Evolutionary conservation across 2,113 vertebrate species (phyloP).

Genomic region (Spea multiplicata): DNA sequence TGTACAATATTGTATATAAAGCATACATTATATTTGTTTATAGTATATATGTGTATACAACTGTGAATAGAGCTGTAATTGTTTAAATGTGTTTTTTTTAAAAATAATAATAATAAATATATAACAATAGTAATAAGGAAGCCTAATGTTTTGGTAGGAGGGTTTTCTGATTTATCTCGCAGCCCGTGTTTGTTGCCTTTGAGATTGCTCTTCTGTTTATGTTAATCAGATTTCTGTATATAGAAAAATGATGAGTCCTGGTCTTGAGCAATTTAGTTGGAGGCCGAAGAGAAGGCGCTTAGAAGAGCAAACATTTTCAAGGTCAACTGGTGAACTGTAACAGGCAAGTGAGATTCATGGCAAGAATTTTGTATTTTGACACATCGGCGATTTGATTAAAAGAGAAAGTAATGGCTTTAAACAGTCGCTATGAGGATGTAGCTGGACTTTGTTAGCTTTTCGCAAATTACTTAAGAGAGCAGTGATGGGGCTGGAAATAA

Average conservation of each 20-base stretch:
- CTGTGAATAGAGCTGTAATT: conserved; percentile 19
- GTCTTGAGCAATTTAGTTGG: conserved; percentile 74
- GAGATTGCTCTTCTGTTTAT: conserved; percentile 67
- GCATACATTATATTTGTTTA: no score
- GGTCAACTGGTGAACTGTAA: conserved; percentile 94
- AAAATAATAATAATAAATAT: conserved; percentile 8
- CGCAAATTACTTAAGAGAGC: conserved; percentile 85
- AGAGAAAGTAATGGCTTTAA: conserved; percentile 98
- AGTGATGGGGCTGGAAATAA: conserved; percentile 80
- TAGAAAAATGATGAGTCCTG: conserved; percentile 75
- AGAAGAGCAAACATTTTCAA: conserved; percentile 97
- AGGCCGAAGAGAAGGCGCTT: conserved; percentile 79
- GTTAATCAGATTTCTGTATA: conserved; percentile 72
- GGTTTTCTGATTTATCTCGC: conserved; percentile 44
- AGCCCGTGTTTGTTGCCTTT: conserved; percentile 55
- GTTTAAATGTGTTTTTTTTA: conserved; percentile 50
- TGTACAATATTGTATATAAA: no score
- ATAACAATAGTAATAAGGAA: neutral
- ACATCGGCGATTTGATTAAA: conserved; percentile 95
- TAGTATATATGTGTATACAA: no score
- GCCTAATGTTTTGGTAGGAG: conserved; percentile 4
- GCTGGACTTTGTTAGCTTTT: conserved; percentile 87
- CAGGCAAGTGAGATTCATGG: conserved; percentile 87
- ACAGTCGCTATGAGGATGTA: conserved; percentile 89
- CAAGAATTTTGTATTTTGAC: conserved; percentile 92